A percentile compares a stretch with the other conserved stretches of the same genome.
Evolutionary conservation across 2,113 vertebrate genomes (phyloP).

Genomic region (Acinonyx jubatus): DNA sequence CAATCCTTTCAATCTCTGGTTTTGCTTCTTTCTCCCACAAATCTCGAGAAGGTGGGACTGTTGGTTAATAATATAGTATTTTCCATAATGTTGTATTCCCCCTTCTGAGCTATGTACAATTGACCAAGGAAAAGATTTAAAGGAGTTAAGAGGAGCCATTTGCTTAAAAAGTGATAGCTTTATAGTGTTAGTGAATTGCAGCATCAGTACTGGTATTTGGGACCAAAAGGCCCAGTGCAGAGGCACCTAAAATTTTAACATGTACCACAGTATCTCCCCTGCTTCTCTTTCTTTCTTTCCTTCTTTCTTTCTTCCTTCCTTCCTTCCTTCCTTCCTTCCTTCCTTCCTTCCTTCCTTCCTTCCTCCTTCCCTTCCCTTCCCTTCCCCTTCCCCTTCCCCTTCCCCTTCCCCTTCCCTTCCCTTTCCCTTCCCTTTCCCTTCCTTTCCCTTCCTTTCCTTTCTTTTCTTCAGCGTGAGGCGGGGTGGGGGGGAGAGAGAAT

Average conservation of each 20-base stretch:
- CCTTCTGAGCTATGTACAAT: not conserved
- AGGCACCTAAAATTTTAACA: not conserved
- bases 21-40: not conserved
- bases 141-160: not conserved
- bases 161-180: not conserved
- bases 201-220: not conserved
- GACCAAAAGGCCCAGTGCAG: not conserved
- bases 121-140: not conserved
- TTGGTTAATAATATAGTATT: not conserved
- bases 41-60: not conserved
- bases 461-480: too few species aligned
- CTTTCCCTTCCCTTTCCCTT: too few species aligned
- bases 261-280: not conserved
- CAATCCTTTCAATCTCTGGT: not conserved
- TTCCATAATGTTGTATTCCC: not conserved
- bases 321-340: too few species aligned
- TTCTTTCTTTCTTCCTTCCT: too few species aligned
- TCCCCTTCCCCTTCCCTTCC: accelerated
- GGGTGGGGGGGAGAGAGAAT: too few species aligned
- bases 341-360: too few species aligned
- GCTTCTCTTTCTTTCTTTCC: not conserved
- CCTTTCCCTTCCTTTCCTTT: accelerated
- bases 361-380: accelerated
- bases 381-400: accelerated
- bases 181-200: not conserved